phyloP scores from a whole-genome alignment of 1,140 invertebrate genomes.

The Scaptomyza montana region DNA sequence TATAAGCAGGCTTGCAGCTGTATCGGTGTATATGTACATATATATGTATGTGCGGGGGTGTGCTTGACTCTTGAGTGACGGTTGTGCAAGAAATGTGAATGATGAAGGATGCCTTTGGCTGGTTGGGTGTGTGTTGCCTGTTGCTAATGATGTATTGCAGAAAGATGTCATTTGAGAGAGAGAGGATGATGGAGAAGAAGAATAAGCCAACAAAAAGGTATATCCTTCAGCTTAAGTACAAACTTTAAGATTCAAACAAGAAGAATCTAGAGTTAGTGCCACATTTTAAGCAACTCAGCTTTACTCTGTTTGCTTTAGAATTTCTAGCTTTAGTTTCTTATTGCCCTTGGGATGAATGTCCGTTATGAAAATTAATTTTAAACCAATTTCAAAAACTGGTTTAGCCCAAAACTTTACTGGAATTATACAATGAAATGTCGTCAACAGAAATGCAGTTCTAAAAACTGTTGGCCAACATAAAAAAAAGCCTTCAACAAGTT shows the following conservation, averaged over 20 bases:
- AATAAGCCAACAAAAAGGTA: slow-evolving; percentile 9
- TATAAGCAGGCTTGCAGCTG: slow-evolving; percentile 58
- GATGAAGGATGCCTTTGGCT: slow-evolving; percentile 13
- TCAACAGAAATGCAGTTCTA: slow-evolving; percentile 14
- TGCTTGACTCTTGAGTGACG: slow-evolving; percentile 25
- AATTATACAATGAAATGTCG: slow-evolving; percentile 9
- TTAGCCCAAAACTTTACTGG: background rate
- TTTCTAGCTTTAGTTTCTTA: background rate
- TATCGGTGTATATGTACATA: background rate
- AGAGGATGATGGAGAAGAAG: background rate
- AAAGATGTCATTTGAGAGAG: slow-evolving; percentile 16
- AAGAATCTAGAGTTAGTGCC: too few relatives aligned
- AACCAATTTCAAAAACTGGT: background rate
- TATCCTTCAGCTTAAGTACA: background rate
- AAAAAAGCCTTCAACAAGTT: slow-evolving; percentile 12
- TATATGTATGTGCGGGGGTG: background rate
- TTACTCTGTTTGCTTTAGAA: too few relatives aligned
- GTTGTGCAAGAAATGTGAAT: slow-evolving; percentile 6
- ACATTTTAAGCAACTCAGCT: too few relatives aligned
- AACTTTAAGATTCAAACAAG: background rate
- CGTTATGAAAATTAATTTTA: background rate
- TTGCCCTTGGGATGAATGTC: background rate
- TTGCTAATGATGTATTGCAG: slow-evolving; percentile 34
- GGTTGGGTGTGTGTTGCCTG: background rate
- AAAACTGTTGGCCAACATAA: slow-evolving; percentile 14